Percentiles rank a stretch among this genome's conserved stretches.
These are phyloP conservation scores for Tetrapedia diversipes DNA, from an alignment of 2,888 invertebrate genomes.

Conservation along the genomic window DNA sequence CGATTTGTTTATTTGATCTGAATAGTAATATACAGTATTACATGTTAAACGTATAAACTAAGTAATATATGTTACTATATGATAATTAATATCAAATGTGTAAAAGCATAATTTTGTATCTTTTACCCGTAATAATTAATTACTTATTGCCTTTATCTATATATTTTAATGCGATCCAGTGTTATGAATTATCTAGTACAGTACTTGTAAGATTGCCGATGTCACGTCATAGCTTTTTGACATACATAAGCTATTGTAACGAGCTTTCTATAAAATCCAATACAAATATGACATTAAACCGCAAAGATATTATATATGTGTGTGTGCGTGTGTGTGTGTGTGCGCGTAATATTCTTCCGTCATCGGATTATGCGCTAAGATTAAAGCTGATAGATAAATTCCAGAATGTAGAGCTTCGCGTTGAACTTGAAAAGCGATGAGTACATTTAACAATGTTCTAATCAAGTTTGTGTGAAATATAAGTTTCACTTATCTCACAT, in stretches of 20 bases:
- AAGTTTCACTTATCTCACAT: constrained; percentile 27
- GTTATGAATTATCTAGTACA: constrained; percentile 31
- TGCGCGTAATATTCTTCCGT: constrained; percentile 18
- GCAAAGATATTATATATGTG: constrained; percentile 26
- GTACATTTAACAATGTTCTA: constrained; percentile 31
- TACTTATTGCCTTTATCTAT: constrained; percentile 29
- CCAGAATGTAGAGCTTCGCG: constrained; percentile 29
- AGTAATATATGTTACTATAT: constrained; percentile 31
- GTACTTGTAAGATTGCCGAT: constrained; percentile 41
- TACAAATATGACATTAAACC: constrained; percentile 43
- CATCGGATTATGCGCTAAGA: constrained; percentile 31
- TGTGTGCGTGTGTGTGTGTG: too few species aligned
- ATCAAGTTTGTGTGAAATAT: constrained; percentile 51
- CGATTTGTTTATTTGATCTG: constrained; percentile 9
- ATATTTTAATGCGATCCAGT: constrained; percentile 38
- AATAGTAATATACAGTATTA: constrained; percentile 30
- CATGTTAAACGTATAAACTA: constrained; percentile 32
- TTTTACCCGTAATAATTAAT: constrained; percentile 28
- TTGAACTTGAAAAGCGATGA: constrained; percentile 30
- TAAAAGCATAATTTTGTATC: constrained; percentile 22
- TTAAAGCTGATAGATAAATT: constrained; percentile 7
- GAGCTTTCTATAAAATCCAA: constrained; percentile 44
- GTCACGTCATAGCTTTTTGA: constrained; percentile 29
- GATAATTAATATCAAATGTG: constrained; percentile 37
- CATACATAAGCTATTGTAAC: constrained; percentile 41